phyloP scores from a whole-genome alignment of 2,797 vertebrate species.

The Leuciscus waleckii region DNA sequence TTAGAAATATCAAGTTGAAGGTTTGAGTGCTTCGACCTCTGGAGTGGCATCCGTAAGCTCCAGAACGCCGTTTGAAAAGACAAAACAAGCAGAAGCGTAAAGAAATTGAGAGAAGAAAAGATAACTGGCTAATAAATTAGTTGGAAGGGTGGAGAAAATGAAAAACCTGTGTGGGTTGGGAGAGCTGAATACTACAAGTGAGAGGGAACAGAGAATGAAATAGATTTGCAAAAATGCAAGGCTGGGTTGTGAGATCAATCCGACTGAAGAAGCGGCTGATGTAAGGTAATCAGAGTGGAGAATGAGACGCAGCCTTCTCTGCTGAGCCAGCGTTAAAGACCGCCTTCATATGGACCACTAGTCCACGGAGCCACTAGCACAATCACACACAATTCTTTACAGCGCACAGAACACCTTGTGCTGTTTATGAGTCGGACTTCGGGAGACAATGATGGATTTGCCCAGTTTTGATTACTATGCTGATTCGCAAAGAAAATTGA shows the following conservation, averaged over 20 bases:
- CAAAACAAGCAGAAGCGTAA: neutral
- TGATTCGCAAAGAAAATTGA: conserved; percentile 59
- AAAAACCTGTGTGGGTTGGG: conserved; percentile 19
- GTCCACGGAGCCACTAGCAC: conserved; percentile 69
- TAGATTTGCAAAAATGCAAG: conserved; percentile 61
- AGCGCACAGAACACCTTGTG: conserved; percentile 59
- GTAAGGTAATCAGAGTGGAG: conserved; percentile 78
- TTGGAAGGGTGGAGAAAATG: neutral
- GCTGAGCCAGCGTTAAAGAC: conserved; percentile 77
- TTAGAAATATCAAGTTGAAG: conserved; percentile 52
- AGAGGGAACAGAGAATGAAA: conserved; percentile 63
- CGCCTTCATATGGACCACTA: conserved; percentile 66
- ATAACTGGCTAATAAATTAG: neutral
- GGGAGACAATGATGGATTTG: conserved; percentile 77
- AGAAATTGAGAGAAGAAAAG: neutral
- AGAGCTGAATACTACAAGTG: conserved; percentile 11
- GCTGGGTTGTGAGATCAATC: conserved; percentile 76
- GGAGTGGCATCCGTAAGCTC: conserved; percentile 29
- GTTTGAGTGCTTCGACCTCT: conserved; percentile 71
- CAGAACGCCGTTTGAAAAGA: conserved; percentile 59
- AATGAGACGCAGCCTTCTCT: conserved; percentile 73
- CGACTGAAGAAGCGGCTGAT: conserved; percentile 76
- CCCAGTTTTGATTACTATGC: conserved; percentile 73
- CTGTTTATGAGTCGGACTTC: conserved; percentile 69
- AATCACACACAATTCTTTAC: conserved; percentile 54